Conservation (phyloP, 2,797 vertebrate genomes). For the Channa striata region DNA sequence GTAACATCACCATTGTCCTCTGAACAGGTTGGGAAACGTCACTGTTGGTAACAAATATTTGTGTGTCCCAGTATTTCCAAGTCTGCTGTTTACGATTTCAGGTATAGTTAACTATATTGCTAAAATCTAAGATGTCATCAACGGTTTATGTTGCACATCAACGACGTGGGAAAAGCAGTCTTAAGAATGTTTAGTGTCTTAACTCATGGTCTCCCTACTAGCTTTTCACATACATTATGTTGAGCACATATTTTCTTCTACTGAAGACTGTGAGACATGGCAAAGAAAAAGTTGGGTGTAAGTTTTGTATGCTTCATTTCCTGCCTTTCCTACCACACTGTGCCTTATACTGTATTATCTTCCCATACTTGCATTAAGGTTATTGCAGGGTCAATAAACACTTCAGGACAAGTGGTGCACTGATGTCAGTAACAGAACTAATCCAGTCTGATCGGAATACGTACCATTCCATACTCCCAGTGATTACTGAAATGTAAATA, state of each 20-base stretch:
- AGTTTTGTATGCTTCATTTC: not conserved
- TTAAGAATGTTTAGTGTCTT: no score
- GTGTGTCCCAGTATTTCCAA: not conserved
- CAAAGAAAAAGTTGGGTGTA: no score
- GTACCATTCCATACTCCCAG: not conserved
- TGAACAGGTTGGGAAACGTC: not conserved
- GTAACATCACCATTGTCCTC: not conserved
- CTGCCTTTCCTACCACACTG: not conserved
- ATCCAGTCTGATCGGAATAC: not conserved
- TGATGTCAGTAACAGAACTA: not conserved
- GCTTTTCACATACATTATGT: no score
- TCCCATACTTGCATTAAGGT: not conserved
- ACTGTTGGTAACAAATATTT: not conserved
- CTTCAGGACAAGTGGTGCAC: not conserved
- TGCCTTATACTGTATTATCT: not conserved
- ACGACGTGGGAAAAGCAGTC: no score
- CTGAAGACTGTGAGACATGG: no score
- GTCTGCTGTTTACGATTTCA: not conserved
- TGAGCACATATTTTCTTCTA: no score
- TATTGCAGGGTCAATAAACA: not conserved
- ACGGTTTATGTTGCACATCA: no score
- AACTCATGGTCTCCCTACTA: no score
- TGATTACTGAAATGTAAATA: constrained; percentile 39
- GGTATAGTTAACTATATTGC: not conserved
- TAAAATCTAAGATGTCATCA: not conserved